Base-by-base conservation (phyloP, 2,113 vertebrate genomes). In the Pollimyrus isidori region DNA sequence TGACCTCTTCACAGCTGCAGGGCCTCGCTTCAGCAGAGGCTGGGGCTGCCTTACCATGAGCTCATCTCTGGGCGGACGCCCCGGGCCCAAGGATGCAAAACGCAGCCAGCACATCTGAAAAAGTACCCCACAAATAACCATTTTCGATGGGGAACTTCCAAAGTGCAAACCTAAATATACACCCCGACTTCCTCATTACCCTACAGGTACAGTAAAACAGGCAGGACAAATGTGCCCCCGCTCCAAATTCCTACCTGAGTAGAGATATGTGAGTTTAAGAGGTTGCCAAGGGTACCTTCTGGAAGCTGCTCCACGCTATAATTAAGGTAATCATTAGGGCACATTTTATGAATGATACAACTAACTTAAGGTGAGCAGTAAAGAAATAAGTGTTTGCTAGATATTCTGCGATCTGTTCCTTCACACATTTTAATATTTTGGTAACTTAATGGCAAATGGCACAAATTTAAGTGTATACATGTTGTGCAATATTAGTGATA, bases 261-360 rank as follows among this genome's bases (percentile, higher is more conserved):
- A 3, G 9, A 86, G 82, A 69, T 46, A 39, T 90, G 52, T 80
- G n/a, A 53, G 53, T 73, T 87, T 23, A 90, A 84, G 49, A 17
- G 89, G 46, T 56, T 86, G 88, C 89, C 83, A 89, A 88, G 21
- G 89, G 26, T 65, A 88, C 89, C 87, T 89, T 91, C 92, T 92
- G 91, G 76, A 49, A 92, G 87, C 84, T 17, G 53, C 39, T 49
- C 7, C 35, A 69, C 62, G 86, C 90, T 89, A 89, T 89, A 92
- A 90, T 90, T 85, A 90, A 88, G 69, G 56, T 84, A 85, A 89
- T 91, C 76, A 90, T 87, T 86, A 88, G 73, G 30, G 86, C 10
- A 39, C 10, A 53, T 89, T 89, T 89, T 65, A 48, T 58, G 91
- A 89, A 92, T 90, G 88, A 85, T 85, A 83, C 73, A 19, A 49